Base-by-base conservation (phyloP, 2,888 invertebrate species). In the Rhagium mordax region DNA sequence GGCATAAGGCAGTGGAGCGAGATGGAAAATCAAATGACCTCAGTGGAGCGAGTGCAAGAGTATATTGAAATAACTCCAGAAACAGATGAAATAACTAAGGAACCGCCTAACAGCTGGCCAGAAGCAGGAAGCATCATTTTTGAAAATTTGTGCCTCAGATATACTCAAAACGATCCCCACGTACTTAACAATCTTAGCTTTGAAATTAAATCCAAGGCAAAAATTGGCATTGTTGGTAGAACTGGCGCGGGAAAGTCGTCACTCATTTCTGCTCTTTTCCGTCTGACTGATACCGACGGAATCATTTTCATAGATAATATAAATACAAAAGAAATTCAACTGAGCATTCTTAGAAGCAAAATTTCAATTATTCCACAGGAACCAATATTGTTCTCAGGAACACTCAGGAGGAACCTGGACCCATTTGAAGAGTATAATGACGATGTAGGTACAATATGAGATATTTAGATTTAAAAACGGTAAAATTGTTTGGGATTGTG, bases 291-390 rank as follows among this genome's bases (percentile, higher is more conserved):
- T 75, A 89, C 94, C 53, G 92, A 93, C 64, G 98, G 98, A 0
- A 89, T 90, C 21, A 93, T 98, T 47, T 85, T 91, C 68, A 95
- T 98, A 79, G 98, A 98, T 86, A 93, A 90, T 0, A 89, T 94
- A 2, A 92, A 94, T 83, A 94, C 93, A 0, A 90, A 90, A 0
- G 86, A 88, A 3, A 86, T 98, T 74, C 95, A 95, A 0, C 88
- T 95, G 21, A 93, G 93, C 81, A 91, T 94, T 84, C 89, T 95
- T n/a, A 91, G 95, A 69, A 92, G 93, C 48, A 93, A 92, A 84
- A 91, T 96, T 75, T 94, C 95, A 13, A 95, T 96, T 83, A 96
- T 96, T 67, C 95, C 95, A 0, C 95, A 96, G 86, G 95, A 95
- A 83, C 95, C 96, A 0, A 94, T 96, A 70, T 88, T 96, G 62